Base-by-base conservation (phyloP, 2,113 vertebrate species). In the Stigmatopora argus region DNA sequence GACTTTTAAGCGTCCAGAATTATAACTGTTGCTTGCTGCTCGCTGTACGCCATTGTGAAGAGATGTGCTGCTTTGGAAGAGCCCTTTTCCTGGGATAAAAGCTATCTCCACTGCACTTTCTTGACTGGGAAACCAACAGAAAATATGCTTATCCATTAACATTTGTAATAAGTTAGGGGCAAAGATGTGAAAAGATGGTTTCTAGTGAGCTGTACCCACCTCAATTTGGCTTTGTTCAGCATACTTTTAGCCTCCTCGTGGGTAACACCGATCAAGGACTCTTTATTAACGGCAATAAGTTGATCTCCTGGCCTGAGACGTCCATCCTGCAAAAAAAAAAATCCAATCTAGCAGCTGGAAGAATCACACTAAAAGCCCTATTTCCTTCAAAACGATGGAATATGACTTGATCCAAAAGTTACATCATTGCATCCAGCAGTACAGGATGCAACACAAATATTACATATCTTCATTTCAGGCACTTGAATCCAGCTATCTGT, bases 231-330 rank as follows among this genome's bases (percentile, higher is more conserved):
- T 88, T 92, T 94, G 82, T 88, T 90, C 69, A 95, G 78, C 66
- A 93, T 86, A 79, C 89, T 90, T 80, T 92, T 94, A 77, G 93
- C 94, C 82, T 96, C 94, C 70, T 96, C 94, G 0, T 92, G 78
- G 0, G 94, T 96, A 67, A 93, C 86, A 17, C 94, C 94, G 70
- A 96, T 92, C 72, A 96, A 72, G 1, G 94, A 94, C 78, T 96
- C 93, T 82, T 92, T 95, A 67, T 95, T 95, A 69, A 96, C 90
- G 45, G 94, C 93, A 0, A 96, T 91, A 17, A 96, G 90, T 63
- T 96, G 94, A 81, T 96, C 94, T 58, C 94, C 94, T 0, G 92
- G 92, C 69, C 92, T 86, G 44, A 96, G 87, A 1, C 93, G 90
- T 66, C 94, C 94, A 34, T 96, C 93, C 94, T 96, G 82, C 60